phyloP scores from a whole-genome alignment of 2,113 vertebrate species.

The Onychostruthus taczanowskii region DNA sequence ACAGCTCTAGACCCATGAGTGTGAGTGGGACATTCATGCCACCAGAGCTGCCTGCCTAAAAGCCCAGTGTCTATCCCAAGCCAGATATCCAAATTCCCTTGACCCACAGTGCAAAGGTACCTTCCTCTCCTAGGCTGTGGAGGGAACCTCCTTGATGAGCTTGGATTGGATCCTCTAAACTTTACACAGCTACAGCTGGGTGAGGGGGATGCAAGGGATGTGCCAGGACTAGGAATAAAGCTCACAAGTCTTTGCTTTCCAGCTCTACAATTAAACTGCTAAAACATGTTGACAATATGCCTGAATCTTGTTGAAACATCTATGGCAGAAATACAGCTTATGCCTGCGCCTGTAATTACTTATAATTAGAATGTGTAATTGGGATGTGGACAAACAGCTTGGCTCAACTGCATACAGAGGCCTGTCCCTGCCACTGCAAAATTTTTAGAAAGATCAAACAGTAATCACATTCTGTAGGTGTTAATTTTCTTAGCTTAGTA shows the following conservation, averaged over 20 bases:
- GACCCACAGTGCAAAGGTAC: neutral
- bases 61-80: neutral
- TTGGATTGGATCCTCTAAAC: neutral
- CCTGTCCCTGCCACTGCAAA: neutral
- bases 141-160: neutral
- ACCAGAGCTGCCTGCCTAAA: neutral
- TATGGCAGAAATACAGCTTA: conserved; percentile 1
- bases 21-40: neutral
- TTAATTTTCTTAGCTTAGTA: conserved; percentile 11
- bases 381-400: neutral
- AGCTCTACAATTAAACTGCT: conserved; percentile 27
- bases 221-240: conserved; percentile 6
- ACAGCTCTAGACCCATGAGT: neutral
- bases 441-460: neutral
- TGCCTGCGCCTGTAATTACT: neutral
- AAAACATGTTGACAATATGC: conserved; percentile 30
- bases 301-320: conserved; percentile 33
- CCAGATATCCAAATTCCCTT: neutral
- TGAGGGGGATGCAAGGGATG: neutral
- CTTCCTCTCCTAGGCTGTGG: neutral
- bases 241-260: conserved; percentile 7
- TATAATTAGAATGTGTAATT: conserved; percentile 30
- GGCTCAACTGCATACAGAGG: neutral
- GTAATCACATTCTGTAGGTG: neutral
- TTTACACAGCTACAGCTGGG: neutral